Evolutionary conservation across 2,113 vertebrate genomes (phyloP).

Genomic region (Brevimyrus niger): DNA sequence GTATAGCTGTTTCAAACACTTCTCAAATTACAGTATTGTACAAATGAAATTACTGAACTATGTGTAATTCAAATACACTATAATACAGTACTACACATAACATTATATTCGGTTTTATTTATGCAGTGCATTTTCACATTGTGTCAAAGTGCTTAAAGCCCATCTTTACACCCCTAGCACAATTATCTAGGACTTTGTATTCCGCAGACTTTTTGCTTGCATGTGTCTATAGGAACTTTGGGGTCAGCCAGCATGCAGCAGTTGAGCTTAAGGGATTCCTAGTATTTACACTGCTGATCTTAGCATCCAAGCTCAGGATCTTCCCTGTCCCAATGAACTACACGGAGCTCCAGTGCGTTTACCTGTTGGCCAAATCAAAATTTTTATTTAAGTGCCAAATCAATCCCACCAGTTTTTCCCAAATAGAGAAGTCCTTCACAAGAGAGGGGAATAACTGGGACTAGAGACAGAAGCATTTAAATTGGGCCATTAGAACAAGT

Average conservation of each 20-base stretch:
- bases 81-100: too few species aligned
- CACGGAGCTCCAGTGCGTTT: background rate
- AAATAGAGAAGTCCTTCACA: background rate
- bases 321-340: background rate
- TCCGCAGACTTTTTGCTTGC: background rate
- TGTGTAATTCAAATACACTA: too few species aligned
- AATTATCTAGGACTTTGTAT: background rate
- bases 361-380: background rate
- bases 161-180: background rate
- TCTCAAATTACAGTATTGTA: too few species aligned
- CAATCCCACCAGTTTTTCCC: background rate
- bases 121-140: too few species aligned
- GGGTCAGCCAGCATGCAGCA: background rate
- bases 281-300: background rate
- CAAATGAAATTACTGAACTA: too few species aligned
- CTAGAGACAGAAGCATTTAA: background rate
- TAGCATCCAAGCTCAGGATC: background rate
- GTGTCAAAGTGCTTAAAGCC: background rate
- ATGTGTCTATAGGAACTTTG: background rate
- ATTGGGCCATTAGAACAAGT: background rate
- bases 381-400: background rate
- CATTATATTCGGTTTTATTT: too few species aligned
- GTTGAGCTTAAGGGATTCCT: background rate
- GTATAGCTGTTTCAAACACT: too few species aligned
- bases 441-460: background rate